Evolutionary conservation across 30 jellyfish, hydroid and myxozoan genomes (phyloP).

Genomic region (Turritopsis rubra): DNA sequence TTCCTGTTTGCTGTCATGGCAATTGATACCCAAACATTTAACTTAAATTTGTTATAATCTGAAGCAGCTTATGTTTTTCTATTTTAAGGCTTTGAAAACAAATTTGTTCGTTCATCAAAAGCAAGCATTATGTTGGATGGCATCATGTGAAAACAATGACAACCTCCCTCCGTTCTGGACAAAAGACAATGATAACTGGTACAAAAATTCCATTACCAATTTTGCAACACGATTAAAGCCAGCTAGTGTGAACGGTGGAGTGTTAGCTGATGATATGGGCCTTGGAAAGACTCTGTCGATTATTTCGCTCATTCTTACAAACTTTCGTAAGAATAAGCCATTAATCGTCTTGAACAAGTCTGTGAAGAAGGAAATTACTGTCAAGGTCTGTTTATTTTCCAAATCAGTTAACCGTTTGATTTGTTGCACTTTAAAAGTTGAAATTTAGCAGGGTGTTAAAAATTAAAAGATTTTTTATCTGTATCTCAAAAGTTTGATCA

Average conservation of each 20-base stretch:
- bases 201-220: slow-evolving; percentile 41
- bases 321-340: slow-evolving; percentile 43
- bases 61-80: too few relatives aligned
- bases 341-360: slow-evolving; percentile 35
- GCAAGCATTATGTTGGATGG: slow-evolving; percentile 78
- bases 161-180: slow-evolving; percentile 71
- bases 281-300: slow-evolving; percentile 62
- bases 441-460: too few relatives aligned
- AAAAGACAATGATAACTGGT: slow-evolving; percentile 26
- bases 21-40: too few relatives aligned
- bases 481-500: too few relatives aligned
- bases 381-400: not conserved
- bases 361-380: not conserved
- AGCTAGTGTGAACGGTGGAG: slow-evolving; percentile 47
- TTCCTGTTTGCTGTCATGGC: too few relatives aligned
- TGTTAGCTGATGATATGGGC: slow-evolving; percentile 80
- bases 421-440: too few relatives aligned
- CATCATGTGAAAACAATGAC: slow-evolving; percentile 48
- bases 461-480: too few relatives aligned
- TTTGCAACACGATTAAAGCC: slow-evolving; percentile 44
- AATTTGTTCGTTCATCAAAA: slow-evolving; percentile 45
- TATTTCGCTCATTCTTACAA: slow-evolving; percentile 51
- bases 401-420: not conserved
- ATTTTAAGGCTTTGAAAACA: slow-evolving; percentile 46
- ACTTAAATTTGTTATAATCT: not conserved